Evolutionary conservation across 2,888 invertebrate genomes (phyloP), one percentile per base, ranked within the genome.

Genomic region (Phlogophora meticulosa): DNA sequence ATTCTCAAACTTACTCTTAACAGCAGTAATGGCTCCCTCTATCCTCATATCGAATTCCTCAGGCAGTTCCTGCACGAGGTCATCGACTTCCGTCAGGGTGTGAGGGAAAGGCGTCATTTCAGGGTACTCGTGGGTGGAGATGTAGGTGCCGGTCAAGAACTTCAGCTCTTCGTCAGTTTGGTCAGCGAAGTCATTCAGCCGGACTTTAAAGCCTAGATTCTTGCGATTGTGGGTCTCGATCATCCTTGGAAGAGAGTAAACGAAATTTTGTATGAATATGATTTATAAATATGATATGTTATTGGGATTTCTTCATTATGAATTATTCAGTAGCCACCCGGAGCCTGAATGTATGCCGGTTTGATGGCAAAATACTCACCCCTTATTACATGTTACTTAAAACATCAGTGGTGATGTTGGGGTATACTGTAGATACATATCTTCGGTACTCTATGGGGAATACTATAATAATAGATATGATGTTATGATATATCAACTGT

Each of bases 161-260:
- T 56, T 56, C 48, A 88, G 69, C 45, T 90, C 91, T 0, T 83
- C 85, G 0, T 78, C 72, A 0, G 88, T 84, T 2, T 77, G 65
- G 62, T 92, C 91, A 0, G 91, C 84, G 69, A 90, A 91, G 2
- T 85, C 57, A 78, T 91, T 92, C 20, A 91, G 42, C 28, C 82
- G 81, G 48, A 92, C 28, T 51, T 80, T 90, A 78, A 85, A 91
- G 24, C 85, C 69, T 0, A 86, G 36, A 43, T 89, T 87, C 57
- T 90, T 85, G 38, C 77, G 72, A 68, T 92, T 92, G 64, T 87
- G 88, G 1, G 86, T 80, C 4, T 78, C 73, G 0, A 91, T 72
- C 13, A 76, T 76, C 34, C 91, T 91, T 78, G 10, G 3, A 13
- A 7, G 3, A 32, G 1, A n/a, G 15, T 13, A 10, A 9, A 0